Evolutionary conservation across 2,113 vertebrate species (phyloP).

Genomic region (Cisticola juncidis): DNA sequence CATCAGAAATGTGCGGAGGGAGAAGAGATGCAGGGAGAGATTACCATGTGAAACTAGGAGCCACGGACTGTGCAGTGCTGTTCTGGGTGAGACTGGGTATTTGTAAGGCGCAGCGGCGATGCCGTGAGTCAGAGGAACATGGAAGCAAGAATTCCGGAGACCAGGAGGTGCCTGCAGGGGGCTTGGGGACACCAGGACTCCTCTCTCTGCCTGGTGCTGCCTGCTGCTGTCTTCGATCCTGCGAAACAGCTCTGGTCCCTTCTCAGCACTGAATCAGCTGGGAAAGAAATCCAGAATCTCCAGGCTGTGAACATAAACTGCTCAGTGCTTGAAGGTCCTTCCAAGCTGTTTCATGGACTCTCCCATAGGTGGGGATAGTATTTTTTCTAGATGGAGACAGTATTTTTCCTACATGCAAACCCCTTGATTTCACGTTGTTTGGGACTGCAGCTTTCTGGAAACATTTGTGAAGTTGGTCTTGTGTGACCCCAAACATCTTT

Average conservation of each 20-base stretch:
- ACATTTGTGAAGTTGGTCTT: neutral
- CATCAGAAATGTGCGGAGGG: neutral
- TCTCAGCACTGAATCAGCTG: neutral
- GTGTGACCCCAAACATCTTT: neutral
- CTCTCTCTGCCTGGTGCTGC: neutral
- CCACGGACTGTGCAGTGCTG: neutral
- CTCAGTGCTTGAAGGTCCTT: neutral
- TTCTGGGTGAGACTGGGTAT: neutral
- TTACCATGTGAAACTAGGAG: fast-evolving
- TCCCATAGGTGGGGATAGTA: slow-evolving; percentile 31
- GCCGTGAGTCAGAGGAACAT: fast-evolving
- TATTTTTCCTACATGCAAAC: neutral
- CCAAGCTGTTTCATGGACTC: slow-evolving; percentile 5
- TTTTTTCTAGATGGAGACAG: slow-evolving; percentile 22
- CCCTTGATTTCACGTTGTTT: neutral
- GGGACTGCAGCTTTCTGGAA: neutral
- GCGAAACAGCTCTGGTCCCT: neutral
- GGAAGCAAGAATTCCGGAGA: neutral
- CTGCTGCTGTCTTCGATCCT: neutral
- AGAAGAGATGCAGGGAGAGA: neutral
- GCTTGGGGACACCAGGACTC: neutral
- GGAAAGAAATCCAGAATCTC: neutral
- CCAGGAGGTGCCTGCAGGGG: neutral
- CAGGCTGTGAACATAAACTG: neutral
- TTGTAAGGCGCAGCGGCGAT: fast-evolving